Evolutionary conservation across 1,140 invertebrate species (phyloP).

Genomic region (Cherax destructor): DNA sequence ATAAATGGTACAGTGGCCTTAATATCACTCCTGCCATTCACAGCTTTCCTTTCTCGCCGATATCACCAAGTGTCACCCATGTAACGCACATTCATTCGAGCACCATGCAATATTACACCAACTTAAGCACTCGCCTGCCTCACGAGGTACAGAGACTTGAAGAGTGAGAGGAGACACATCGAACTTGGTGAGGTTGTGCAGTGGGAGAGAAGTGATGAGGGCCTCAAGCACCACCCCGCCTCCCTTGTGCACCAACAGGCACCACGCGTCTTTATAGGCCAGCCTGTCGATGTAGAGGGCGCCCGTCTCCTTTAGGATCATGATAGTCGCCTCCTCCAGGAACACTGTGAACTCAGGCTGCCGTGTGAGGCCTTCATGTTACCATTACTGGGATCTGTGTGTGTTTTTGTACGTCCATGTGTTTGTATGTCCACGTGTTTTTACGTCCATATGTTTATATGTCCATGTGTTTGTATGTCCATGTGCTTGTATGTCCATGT

Average conservation of each 20-base stretch:
- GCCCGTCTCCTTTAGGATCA: not conserved
- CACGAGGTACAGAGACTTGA: not conserved
- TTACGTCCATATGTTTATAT: too few relatives aligned
- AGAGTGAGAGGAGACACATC: not conserved
- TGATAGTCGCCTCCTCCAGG: conserved; percentile 4
- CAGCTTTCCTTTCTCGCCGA: not conserved
- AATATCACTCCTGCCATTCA: too few relatives aligned
- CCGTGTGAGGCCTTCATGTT: not conserved
- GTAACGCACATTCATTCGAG: too few relatives aligned
- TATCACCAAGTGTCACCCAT: too few relatives aligned
- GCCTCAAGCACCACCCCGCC: conserved; percentile 2
- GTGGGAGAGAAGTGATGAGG: not conserved
- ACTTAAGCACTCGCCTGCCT: not conserved
- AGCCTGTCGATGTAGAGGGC: conserved; percentile 31
- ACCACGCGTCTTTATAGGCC: conserved; percentile 46
- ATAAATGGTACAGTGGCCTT: too few relatives aligned
- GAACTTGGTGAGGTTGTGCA: not conserved
- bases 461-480: not conserved
- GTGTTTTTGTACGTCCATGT: too few relatives aligned
- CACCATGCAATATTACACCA: too few relatives aligned
- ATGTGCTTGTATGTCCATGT: not conserved
- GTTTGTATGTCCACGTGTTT: too few relatives aligned
- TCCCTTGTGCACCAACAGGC: conserved; percentile 41
- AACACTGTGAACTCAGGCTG: conserved; percentile 47
- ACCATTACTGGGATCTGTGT: too few relatives aligned